Conservation (phyloP, 2,888 invertebrate genomes). For the Heliconius hortense region DNA sequence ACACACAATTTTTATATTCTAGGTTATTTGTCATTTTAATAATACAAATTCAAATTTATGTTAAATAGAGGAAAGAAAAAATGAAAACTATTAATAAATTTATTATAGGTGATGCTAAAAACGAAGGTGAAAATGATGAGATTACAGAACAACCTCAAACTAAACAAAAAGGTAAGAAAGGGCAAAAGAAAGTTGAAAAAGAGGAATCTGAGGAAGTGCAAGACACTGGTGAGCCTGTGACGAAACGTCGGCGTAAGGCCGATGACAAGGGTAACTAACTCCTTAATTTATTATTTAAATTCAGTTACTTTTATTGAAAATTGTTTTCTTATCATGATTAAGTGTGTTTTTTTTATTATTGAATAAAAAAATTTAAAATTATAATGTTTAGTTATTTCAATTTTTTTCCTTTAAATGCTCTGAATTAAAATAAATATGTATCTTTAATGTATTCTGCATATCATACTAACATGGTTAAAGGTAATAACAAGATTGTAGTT, state of each 20-base stretch:
- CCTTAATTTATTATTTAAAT: slow-evolving; percentile 50
- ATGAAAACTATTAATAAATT: background rate
- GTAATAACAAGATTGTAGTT: background rate
- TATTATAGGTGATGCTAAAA: slow-evolving; percentile 58
- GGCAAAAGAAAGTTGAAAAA: slow-evolving; percentile 61
- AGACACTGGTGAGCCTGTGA: slow-evolving; percentile 61
- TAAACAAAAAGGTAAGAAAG: slow-evolving; percentile 69
- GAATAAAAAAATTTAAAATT: slow-evolving; percentile 69
- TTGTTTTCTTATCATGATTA: slow-evolving; percentile 66
- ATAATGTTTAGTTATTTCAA: slow-evolving; percentile 62
- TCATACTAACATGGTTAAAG: slow-evolving; percentile 14
- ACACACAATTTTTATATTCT: background rate
- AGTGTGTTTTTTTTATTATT: slow-evolving; percentile 67
- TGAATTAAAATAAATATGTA: background rate
- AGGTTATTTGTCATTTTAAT: background rate
- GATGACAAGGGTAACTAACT: slow-evolving; percentile 78
- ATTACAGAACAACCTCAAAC: slow-evolving; percentile 23
- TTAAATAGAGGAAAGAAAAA: background rate
- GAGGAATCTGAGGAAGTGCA: slow-evolving; percentile 56
- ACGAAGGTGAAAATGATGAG: slow-evolving; percentile 58
- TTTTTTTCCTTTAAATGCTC: slow-evolving; percentile 42
- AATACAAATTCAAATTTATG: background rate
- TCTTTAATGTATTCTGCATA: background rate
- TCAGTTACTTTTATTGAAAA: slow-evolving; percentile 50
- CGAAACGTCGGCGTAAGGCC: slow-evolving; percentile 68